Percentiles rank a stretch among this genome's conserved stretches.
These are phyloP conservation scores for Neolamprologus toae DNA, from an alignment of 2,113 vertebrate species.

Conservation along the genomic window DNA sequence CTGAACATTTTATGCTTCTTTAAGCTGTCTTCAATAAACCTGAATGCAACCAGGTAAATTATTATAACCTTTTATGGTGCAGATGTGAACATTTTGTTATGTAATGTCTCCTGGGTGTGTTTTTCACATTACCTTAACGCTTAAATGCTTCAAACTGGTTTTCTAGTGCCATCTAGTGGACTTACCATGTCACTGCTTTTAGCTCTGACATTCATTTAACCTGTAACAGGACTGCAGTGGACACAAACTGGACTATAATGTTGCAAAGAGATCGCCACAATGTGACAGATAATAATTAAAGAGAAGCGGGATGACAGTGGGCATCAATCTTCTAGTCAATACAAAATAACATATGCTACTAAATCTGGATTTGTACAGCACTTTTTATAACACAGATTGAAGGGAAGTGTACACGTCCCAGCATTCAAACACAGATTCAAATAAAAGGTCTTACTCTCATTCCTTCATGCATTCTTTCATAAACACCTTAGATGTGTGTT, in stretches of 20 bases:
- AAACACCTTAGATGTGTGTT: neutral
- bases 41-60: neutral
- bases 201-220: neutral
- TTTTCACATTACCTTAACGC: neutral
- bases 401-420: neutral
- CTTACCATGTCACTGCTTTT: neutral
- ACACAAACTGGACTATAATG: neutral
- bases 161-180: slow-evolving; percentile 23
- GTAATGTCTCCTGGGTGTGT: neutral
- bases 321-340: neutral
- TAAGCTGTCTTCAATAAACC: neutral
- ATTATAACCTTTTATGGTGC: neutral
- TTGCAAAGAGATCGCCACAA: neutral
- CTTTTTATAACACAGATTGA: neutral
- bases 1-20: neutral
- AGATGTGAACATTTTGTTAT: neutral
- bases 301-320: neutral
- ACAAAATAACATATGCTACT: neutral
- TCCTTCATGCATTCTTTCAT: neutral
- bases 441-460: neutral
- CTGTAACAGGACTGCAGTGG: neutral
- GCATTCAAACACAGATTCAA: neutral
- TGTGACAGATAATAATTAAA: neutral
- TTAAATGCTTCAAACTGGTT: neutral
- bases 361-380: neutral